Evolutionary conservation across 2,113 vertebrate species (phyloP), one percentile per base, ranked within the genome.

Genomic region (Lagopus muta): DNA sequence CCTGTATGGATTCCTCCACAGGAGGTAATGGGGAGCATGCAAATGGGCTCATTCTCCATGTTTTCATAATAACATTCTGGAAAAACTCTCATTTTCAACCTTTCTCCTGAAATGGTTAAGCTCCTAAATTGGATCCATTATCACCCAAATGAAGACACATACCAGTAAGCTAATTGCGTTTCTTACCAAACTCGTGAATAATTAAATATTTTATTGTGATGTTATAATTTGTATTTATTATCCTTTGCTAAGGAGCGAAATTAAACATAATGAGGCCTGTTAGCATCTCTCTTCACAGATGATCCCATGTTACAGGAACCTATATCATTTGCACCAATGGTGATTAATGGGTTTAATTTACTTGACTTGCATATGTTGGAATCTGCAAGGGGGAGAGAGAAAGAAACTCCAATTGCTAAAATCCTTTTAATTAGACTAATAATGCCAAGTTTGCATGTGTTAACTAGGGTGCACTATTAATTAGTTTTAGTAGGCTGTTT

Each of bases 331-430:
- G 96, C 95, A 96, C 95, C 96, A 96, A 88, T 90, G 66, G 97
- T 98, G 97, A 98, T 98, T 97, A 98, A 98, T 98, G 95, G 45
- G 54, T 96, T 98, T 98, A 98, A 98, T 98, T 98, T 98, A 95
- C 93, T 98, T 97, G 95, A 97, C 92, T 97, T 82, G 92, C 74
- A 69, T 93, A 92, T 67, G 72, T 84, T 95, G 78, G 90, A 94
- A 82, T 95, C 82, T 61, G 92, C 81, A 84, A 94, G 45, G 78
- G 86, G 79, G 61, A 88, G 70, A 91, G 70, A 90, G 47, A 85
- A 94, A 28, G 64, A 71, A 92, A 92, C 64, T 96, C 54, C 24
- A 88, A 88, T 88, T 97, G 94, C 92, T 97, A 96, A 97, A 98
- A 96, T 94, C 91, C 94, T 93, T 97, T 98, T 97, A 98, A 98